Evolutionary conservation across 2,113 vertebrate species (phyloP).

Genomic region (Trichechus manatus): DNA sequence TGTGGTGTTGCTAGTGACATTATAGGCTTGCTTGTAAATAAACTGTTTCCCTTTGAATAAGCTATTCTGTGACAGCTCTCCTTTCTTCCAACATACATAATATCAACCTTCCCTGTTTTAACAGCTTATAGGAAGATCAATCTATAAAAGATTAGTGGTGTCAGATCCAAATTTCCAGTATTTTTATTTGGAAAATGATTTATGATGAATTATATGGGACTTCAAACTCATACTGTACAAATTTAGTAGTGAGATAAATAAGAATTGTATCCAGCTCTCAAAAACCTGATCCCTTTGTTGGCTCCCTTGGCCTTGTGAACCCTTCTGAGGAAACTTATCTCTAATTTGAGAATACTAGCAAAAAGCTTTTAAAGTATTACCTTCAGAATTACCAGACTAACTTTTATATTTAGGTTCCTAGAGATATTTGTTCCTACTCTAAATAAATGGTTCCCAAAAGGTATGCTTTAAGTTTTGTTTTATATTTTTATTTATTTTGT

Average conservation of each 20-base stretch:
- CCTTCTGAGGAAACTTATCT: neutral
- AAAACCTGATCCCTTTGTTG: neutral
- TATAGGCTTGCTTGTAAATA: neutral
- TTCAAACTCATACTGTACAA: neutral
- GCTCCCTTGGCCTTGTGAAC: neutral
- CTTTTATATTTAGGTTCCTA: neutral
- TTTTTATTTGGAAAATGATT: conserved; percentile 28
- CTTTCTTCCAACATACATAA: neutral
- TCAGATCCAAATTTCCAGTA: neutral
- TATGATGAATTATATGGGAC: neutral
- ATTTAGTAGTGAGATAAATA: conserved; percentile 13
- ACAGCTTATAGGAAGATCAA: neutral
- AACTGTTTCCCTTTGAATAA: conserved; percentile 25
- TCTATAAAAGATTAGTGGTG: neutral
- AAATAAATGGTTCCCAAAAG: neutral
- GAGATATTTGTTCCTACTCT: neutral
- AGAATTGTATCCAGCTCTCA: neutral
- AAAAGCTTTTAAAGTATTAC: conserved; percentile 22
- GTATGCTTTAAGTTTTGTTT: neutral
- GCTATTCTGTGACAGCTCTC: neutral
- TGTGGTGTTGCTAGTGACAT: neutral
- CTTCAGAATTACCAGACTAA: conserved; percentile 18
- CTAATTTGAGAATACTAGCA: conserved; percentile 1
- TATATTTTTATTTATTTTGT: no score
- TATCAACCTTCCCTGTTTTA: neutral